A percentile compares a stretch with the other conserved stretches of the same genome.
Conservation (phyloP, 2,113 vertebrate species). For the Hippolais icterina region DNA sequence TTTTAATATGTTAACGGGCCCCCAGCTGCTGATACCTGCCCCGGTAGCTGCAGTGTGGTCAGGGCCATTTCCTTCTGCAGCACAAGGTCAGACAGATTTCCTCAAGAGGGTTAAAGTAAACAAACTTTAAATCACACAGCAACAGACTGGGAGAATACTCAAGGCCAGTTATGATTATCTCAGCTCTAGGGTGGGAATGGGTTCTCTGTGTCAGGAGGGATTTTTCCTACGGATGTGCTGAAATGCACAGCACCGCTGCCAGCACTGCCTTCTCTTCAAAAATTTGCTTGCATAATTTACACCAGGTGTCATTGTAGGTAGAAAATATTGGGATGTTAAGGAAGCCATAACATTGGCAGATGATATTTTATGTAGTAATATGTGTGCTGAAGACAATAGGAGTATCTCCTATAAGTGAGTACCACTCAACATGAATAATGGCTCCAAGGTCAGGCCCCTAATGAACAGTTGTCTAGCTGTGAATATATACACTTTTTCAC, state of each 20-base stretch:
- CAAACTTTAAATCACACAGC: constrained; percentile 12
- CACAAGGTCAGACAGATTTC: not conserved
- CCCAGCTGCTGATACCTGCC: constrained; percentile 28
- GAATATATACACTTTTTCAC: constrained; percentile 35
- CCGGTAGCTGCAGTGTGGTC: not conserved
- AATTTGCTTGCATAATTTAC: constrained; percentile 9
- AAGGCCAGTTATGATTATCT: not conserved
- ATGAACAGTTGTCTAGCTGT: constrained; percentile 46
- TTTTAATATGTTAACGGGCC: constrained; percentile 31
- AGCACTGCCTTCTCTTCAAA: not conserved
- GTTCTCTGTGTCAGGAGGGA: not conserved
- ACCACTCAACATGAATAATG: constrained; percentile 43
- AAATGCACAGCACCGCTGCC: not conserved
- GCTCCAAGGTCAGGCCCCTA: constrained; percentile 54
- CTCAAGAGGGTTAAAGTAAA: not conserved
- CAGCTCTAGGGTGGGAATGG: not conserved
- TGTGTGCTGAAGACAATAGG: constrained; percentile 32
- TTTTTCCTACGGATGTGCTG: not conserved
- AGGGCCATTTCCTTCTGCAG: not conserved
- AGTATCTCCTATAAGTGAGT: not conserved
- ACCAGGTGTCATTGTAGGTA: not conserved
- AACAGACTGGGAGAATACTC: not conserved
- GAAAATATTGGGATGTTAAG: constrained; percentile 48
- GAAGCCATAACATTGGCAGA: constrained; percentile 44
- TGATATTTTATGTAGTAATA: constrained; percentile 30